phyloP scores from a whole-genome alignment of 2,888 invertebrate species.

The Altica lythri region DNA sequence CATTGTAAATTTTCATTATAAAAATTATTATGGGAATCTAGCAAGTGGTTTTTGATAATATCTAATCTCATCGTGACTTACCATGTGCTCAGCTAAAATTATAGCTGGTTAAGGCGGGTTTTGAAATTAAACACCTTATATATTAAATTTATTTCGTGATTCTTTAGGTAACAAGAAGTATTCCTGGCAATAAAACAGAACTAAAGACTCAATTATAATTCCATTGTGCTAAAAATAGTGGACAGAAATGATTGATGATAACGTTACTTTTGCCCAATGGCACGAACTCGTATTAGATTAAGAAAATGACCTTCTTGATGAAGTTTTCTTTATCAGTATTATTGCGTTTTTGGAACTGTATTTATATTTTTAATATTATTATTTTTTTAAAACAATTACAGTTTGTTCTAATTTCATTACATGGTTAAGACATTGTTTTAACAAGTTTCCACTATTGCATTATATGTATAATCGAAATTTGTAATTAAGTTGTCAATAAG shows the following conservation, averaged over 20 bases:
- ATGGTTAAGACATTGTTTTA: too few species aligned
- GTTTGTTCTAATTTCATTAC: too few species aligned
- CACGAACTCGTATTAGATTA: neutral
- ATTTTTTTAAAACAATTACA: too few species aligned
- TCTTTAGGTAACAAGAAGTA: neutral
- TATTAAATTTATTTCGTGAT: neutral
- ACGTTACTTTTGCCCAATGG: constrained; percentile 6
- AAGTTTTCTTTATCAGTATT: neutral
- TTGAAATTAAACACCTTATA: neutral
- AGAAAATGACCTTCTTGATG: neutral
- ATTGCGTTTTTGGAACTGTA: neutral
- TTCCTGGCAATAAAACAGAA: constrained; percentile 11
- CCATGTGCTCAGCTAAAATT: neutral
- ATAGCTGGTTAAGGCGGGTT: neutral
- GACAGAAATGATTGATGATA: constrained; percentile 20
- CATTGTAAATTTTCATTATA: too few species aligned
- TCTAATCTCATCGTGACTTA: too few species aligned
- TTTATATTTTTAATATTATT: too few species aligned
- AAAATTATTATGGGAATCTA: neutral
- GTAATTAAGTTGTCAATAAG: too few species aligned
- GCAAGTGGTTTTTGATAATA: neutral
- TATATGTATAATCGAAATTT: too few species aligned
- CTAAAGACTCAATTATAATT: constrained; percentile 13
- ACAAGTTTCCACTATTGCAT: too few species aligned
- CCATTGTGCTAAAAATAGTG: constrained; percentile 19